Evolutionary conservation across 2,888 invertebrate genomes (phyloP), one percentile per base, ranked within the genome.

Genomic region (Caradrina clavipalpis): DNA sequence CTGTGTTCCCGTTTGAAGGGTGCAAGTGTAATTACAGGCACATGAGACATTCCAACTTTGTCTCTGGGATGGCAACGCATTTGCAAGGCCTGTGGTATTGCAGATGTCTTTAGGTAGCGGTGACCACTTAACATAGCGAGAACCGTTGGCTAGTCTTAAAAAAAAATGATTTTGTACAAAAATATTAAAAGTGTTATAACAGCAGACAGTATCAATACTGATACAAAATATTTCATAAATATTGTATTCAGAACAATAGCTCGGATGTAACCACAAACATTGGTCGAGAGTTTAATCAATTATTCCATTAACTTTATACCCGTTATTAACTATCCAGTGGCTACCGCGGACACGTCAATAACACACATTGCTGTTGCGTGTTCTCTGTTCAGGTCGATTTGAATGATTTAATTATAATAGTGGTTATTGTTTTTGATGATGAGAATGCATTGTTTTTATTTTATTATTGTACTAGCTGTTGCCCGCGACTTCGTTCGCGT

Each of bases 221-320:
- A 42, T 45, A 42, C 21, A n/a, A n/a, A n/a, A n/a, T 50, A 15
- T n/a, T n/a, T 11, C 50, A 26, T 17, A 17, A 42, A 51, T 53
- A 35, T 68, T 67, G 15, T 6, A 54, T 26, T 53, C 15, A 72
- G 21, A 39, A 21, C 15, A n/a, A 73, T 22, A 17, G 26, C 11
- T 42, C 5, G 13, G 7, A 42, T 11, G 0, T 11, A 49, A 31
- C 39, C 66, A 49, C 47, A 54, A 22, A 22, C 39, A 5, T 49
- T 19, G 47, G 15, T 45, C 22, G 39, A 49, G 15, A 65, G 21
- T 31, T 42, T 49, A 70, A 70, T 74, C 54, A 77, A 77, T 70
- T 77, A 73, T 76, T 76, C 77, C 62, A 73, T 76, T 73, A 76
- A 45, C 15, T 61, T 61, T 42, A 54, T 61, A 62, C 54, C 77